Evolutionary conservation across 1,140 invertebrate genomes (phyloP).

Genomic region (Drosophila nikananu): DNA sequence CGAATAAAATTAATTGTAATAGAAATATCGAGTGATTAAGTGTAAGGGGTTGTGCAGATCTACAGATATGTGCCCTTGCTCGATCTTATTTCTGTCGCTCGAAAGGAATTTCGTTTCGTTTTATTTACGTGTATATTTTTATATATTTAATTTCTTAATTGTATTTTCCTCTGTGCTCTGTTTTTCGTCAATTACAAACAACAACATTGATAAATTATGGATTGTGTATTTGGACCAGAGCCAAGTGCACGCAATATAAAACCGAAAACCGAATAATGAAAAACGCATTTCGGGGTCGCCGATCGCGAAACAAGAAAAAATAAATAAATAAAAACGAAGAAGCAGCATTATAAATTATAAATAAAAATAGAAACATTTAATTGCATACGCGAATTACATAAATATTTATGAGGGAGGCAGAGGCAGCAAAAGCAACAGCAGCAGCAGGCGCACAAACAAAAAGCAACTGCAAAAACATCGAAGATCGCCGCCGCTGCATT

Average conservation of each 20-base stretch:
- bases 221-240: conserved; percentile 40
- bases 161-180: conserved; percentile 1
- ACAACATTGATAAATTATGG: conserved; percentile 50
- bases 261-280: conserved; percentile 19
- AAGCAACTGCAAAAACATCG: conserved; percentile 33
- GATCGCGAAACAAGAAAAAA: conserved; percentile 10
- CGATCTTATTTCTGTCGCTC: conserved; percentile 11
- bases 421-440: not conserved
- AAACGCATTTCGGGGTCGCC: conserved; percentile 47
- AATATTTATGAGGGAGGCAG: conserved; percentile 33
- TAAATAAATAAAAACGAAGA: conserved; percentile 20
- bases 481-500: conserved; percentile 49
- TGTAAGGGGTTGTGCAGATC: not conserved
- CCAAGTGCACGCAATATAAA: conserved; percentile 33
- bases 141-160: conserved; percentile 29
- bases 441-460: not conserved
- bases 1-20: not conserved
- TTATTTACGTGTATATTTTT: not conserved
- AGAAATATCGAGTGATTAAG: not conserved
- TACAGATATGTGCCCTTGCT: conserved; percentile 33
- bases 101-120: conserved; percentile 13
- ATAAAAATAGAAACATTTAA: conserved; percentile 32
- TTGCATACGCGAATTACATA: conserved; percentile 31
- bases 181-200: conserved; percentile 19
- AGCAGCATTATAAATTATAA: conserved; percentile 28